phyloP scores from a whole-genome alignment of 1,140 invertebrate species.

The Rhyacophila brunnea region DNA sequence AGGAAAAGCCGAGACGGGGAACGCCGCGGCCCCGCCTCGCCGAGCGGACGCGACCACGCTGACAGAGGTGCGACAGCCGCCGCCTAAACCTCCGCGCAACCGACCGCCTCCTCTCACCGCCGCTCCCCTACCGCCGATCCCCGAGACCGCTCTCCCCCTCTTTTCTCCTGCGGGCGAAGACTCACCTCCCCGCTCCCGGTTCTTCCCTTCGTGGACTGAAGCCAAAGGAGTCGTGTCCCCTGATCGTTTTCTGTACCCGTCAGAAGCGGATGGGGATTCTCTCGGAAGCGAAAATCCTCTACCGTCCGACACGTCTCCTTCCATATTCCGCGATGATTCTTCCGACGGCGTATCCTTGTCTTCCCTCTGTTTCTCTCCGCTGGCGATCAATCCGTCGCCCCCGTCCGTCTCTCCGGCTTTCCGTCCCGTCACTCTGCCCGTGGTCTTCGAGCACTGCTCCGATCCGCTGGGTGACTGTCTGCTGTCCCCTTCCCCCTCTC shows the following conservation, averaged over 20 bases:
- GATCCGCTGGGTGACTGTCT: conserved; percentile 19
- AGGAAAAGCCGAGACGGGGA: conserved; percentile 32
- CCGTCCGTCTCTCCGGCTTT: conserved; percentile 37
- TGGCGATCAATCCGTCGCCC: conserved; percentile 29
- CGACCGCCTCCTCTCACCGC: conserved; percentile 40
- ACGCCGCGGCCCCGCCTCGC: conserved; percentile 2
- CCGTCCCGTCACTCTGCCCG: conserved; percentile 11
- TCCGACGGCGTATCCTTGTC: background rate
- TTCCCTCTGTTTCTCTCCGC: background rate
- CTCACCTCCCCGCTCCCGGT: background rate
- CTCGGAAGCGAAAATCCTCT: background rate
- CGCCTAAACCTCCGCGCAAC: conserved; percentile 43
- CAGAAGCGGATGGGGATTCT: background rate
- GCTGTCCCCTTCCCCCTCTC: conserved; percentile 37
- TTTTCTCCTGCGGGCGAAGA: conserved; percentile 2
- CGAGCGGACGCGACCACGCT: conserved; percentile 42
- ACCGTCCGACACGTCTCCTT: background rate
- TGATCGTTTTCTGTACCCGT: background rate
- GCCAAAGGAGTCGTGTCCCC: background rate
- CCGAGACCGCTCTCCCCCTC: conserved; percentile 10
- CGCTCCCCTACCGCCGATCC: conserved; percentile 30
- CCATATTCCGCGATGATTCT: background rate
- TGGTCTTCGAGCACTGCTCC: conserved; percentile 3
- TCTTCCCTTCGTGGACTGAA: background rate
- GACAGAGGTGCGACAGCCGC: conserved; percentile 44